Evolutionary conservation across 2,113 vertebrate genomes (phyloP).

Genomic region (Seriola rivoliana): DNA sequence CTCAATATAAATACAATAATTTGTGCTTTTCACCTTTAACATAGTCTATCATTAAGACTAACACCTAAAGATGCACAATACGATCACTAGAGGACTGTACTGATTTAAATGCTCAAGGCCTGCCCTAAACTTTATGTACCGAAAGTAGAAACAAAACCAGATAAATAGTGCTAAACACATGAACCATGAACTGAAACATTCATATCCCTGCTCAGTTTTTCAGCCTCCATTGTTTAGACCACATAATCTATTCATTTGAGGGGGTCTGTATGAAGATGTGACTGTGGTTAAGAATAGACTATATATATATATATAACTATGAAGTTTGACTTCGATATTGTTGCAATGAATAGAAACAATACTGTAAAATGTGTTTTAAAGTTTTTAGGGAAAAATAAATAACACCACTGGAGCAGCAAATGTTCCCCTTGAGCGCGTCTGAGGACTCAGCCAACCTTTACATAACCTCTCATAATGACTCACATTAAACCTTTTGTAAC

Average conservation of each 20-base stretch:
- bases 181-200: constrained; percentile 2
- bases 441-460: constrained; percentile 4
- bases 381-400: not conserved
- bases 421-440: not conserved
- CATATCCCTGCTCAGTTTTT: not conserved
- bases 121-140: not conserved
- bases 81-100: not conserved
- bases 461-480: not conserved
- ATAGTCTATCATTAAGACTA: not conserved
- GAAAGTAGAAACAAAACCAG: not conserved
- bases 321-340: not conserved
- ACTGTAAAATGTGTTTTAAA: not conserved
- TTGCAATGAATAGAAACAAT: not conserved
- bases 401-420: not conserved
- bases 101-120: not conserved
- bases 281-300: not conserved
- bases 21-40: not conserved
- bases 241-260: constrained; percentile 34
- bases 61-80: not conserved
- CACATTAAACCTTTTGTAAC: not conserved
- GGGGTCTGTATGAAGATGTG: not conserved
- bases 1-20: not conserved
- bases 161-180: not conserved
- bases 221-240: constrained; percentile 30
- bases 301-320: not conserved